Percentiles rank a stretch among this genome's conserved stretches.
phyloP scores from a whole-genome alignment of 2,113 vertebrate species.

The Miniopterus natalensis region DNA sequence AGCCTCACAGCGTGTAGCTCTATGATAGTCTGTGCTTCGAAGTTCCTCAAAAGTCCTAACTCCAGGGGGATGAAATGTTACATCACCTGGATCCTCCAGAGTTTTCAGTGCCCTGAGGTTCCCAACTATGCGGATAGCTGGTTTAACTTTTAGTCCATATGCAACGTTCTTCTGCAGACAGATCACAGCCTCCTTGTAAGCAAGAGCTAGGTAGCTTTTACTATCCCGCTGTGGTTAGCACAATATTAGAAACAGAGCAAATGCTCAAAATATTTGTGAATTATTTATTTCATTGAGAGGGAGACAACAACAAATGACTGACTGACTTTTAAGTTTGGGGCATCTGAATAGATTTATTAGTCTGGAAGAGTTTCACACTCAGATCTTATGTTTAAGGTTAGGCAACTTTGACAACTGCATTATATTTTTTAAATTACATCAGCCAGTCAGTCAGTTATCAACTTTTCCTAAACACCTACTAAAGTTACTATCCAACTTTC shows the following conservation, averaged over 20 bases:
- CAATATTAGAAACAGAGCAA: neutral
- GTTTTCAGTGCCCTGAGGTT: neutral
- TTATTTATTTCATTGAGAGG: constrained; percentile 7
- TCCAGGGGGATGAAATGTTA: neutral
- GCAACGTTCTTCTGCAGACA: neutral
- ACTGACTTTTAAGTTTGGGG: neutral
- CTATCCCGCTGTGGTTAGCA: neutral
- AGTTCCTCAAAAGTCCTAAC: neutral
- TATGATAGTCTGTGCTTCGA: neutral
- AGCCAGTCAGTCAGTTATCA: neutral
- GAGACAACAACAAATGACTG: neutral
- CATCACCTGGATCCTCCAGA: neutral
- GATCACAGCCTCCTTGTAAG: neutral
- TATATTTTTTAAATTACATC: constrained; percentile 18
- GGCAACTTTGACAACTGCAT: neutral
- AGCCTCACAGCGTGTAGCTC: rapidly evolving
- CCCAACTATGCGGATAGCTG: neutral
- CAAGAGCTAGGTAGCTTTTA: neutral
- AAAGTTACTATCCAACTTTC: neutral
- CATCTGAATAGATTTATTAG: neutral
- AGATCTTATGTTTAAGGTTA: constrained; percentile 38
- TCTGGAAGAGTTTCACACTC: neutral
- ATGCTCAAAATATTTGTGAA: constrained; percentile 40
- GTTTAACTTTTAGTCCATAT: neutral
- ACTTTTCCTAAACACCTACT: constrained; percentile 15